Percentiles rank a stretch among this genome's conserved stretches.
Evolutionary conservation across 2,888 invertebrate species (phyloP).

Genomic region (Chironomus riparius): DNA sequence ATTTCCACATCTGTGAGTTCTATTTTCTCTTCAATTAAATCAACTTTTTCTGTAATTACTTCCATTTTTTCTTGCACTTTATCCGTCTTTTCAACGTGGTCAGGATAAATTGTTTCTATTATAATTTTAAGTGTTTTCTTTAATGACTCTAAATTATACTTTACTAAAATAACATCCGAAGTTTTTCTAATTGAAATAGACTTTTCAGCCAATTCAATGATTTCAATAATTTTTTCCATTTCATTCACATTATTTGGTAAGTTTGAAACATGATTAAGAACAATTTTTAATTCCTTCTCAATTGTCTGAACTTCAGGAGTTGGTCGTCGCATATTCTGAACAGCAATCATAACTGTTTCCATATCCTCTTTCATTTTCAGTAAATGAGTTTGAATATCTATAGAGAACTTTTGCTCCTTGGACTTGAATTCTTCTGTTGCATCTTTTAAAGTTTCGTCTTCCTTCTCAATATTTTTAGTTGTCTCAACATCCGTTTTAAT

Average conservation of each 20-base stretch:
- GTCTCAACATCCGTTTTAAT: not conserved
- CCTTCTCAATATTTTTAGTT: not conserved
- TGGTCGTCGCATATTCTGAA: constrained; percentile 31
- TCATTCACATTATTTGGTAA: constrained; percentile 36
- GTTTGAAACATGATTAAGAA: constrained; percentile 40
- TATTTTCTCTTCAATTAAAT: constrained; percentile 13
- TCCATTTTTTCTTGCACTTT: not conserved
- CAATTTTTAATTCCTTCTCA: constrained; percentile 28
- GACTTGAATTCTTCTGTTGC: too few species aligned
- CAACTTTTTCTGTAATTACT: not conserved
- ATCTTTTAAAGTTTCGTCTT: too few species aligned
- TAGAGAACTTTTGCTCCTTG: not conserved
- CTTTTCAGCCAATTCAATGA: constrained; percentile 36
- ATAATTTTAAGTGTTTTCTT: not conserved
- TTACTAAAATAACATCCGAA: not conserved
- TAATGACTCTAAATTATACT: not conserved
- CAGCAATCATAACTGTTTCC: constrained; percentile 30
- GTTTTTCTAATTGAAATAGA: not conserved
- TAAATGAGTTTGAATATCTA: constrained; percentile 36
- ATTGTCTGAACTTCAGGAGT: constrained; percentile 31
- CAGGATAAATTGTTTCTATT: not conserved
- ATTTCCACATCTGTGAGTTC: not conserved
- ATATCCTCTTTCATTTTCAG: constrained; percentile 35
- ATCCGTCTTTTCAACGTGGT: not conserved
- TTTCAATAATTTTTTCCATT: constrained; percentile 36